Percentiles rank a stretch among this genome's conserved stretches.
Evolutionary conservation across 1,140 invertebrate genomes (phyloP).

Genomic region (Ruditapes philippinarum): DNA sequence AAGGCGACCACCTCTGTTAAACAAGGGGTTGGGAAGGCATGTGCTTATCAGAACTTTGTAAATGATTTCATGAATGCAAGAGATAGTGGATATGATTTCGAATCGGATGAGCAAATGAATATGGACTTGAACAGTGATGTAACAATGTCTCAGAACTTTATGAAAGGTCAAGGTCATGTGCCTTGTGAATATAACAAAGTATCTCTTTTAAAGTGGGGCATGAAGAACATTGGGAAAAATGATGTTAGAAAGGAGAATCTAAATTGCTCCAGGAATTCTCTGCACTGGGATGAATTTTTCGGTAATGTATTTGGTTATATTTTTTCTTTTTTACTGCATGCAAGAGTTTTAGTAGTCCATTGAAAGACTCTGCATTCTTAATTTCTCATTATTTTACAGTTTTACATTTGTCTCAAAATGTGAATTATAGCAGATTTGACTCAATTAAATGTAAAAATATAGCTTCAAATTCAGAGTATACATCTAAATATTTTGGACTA

Average conservation of each 20-base stretch:
- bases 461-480: too few species aligned
- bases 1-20: not conserved
- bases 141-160: slow-evolving; percentile 12
- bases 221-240: not conserved
- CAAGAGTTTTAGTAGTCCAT: too few species aligned
- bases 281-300: slow-evolving; percentile 71
- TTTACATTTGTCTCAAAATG: too few species aligned
- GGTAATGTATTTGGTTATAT: slow-evolving; percentile 51
- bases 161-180: not conserved
- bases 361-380: too few species aligned
- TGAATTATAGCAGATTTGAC: too few species aligned
- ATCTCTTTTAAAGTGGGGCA: slow-evolving; percentile 44
- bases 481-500: too few species aligned
- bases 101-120: slow-evolving; percentile 39
- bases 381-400: too few species aligned
- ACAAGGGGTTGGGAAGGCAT: not conserved
- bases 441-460: too few species aligned
- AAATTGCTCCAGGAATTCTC: slow-evolving; percentile 36
- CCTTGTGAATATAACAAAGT: slow-evolving; percentile 41
- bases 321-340: not conserved
- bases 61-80: slow-evolving; percentile 33
- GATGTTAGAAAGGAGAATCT: not conserved
- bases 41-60: slow-evolving; percentile 1
- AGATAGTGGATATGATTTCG: slow-evolving; percentile 58
- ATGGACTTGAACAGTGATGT: slow-evolving; percentile 12